These are phyloP conservation scores for Linepithema humile DNA, from an alignment of 1,140 invertebrate species.

Conservation along the genomic window DNA sequence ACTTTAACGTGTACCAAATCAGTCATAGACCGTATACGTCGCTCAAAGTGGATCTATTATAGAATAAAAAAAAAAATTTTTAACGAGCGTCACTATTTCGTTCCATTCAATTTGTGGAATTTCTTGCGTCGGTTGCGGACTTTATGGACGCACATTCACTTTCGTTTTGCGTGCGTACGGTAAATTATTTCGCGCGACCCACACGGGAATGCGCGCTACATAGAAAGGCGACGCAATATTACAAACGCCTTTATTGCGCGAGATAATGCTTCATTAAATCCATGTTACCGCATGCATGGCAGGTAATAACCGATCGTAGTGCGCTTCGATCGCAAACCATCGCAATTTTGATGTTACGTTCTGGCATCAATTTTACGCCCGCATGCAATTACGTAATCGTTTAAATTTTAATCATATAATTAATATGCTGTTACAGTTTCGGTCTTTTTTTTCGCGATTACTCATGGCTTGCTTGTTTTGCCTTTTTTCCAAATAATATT, in stretches of 20 bases:
- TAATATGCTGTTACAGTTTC: background rate
- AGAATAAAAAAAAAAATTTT: background rate
- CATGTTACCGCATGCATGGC: conserved; percentile 17
- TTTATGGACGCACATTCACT: conserved; percentile 23
- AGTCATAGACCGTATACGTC: background rate
- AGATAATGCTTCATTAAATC: conserved; percentile 53
- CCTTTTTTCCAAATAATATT: background rate
- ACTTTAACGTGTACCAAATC: background rate
- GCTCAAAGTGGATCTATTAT: background rate
- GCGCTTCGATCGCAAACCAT: background rate
- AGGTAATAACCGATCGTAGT: background rate
- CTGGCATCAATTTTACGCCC: background rate
- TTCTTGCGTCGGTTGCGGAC: background rate
- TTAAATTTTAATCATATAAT: background rate
- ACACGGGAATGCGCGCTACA: background rate
- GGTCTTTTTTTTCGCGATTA: background rate
- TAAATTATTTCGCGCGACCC: background rate
- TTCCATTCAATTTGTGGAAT: background rate
- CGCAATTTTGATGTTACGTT: conserved; percentile 6
- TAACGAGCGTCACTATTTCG: background rate
- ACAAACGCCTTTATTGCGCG: conserved; percentile 37
- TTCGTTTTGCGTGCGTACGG: background rate
- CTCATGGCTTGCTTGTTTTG: background rate
- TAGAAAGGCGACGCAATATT: conserved; percentile 33
- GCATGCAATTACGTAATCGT: background rate